Evolutionary conservation across 2,797 vertebrate species (phyloP), one percentile per base, ranked within the genome.

Genomic region (Nyctibius grandis): DNA sequence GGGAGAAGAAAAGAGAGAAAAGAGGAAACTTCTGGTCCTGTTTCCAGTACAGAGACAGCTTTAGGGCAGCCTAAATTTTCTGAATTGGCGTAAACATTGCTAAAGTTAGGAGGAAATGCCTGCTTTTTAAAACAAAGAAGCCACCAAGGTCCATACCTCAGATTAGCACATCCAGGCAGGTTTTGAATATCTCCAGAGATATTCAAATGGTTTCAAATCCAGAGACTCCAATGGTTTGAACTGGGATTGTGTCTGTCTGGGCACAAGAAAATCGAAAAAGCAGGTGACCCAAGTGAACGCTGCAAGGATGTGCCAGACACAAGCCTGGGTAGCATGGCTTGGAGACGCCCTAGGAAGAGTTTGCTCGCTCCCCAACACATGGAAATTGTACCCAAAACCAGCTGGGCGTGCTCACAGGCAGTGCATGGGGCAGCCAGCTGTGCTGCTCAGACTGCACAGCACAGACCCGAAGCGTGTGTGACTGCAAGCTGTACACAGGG

Each of bases 141-240:
- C 15, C 29, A 38, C 20, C 0, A 3, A 84, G 11, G 15, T 60
- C 47, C 2, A 0, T 44, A 84, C 16, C 12, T 6, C 1, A 31
- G 25, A 67, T 48, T 38, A 72, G 15, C 53, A 31, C 17, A 44
- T 7, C n/a, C n/a, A n/a, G n/a, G n/a, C n/a, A n/a, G n/a, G n/a
- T n/a, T n/a, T n/a, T n/a, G n/a, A n/a, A n/a, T n/a, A n/a, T n/a
- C n/a, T n/a, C n/a, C n/a, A n/a, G n/a, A n/a, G n/a, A n/a, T n/a
- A n/a, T n/a, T n/a, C n/a, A n/a, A n/a, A n/a, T n/a, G n/a, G n/a
- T n/a, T n/a, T n/a, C n/a, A n/a, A n/a, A n/a, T n/a, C n/a, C n/a
- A n/a, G n/a, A n/a, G n/a, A n/a, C n/a, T n/a, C n/a, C n/a, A n/a
- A n/a, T n/a, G 8, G 14, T 67, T 73, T 88, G 72, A 59, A 23